Evolutionary conservation across 2,888 invertebrate species (phyloP).

Genomic region (Plemyria rubiginata): DNA sequence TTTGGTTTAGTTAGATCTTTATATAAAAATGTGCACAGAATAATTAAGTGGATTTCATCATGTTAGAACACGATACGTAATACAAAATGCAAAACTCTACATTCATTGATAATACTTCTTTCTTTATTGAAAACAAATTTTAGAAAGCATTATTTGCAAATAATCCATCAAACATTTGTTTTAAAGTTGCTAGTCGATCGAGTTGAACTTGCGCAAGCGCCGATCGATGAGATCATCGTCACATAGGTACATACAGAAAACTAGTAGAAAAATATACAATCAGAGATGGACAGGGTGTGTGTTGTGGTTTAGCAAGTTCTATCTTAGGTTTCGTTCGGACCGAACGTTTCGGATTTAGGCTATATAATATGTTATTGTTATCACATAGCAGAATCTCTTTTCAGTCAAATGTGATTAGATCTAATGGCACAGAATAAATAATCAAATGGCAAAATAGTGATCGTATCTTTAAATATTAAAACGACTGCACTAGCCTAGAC

Average conservation of each 20-base stretch:
- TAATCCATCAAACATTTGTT: background rate
- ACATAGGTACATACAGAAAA: constrained; percentile 11
- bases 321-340: too few species aligned
- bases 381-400: too few species aligned
- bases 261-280: constrained; percentile 25
- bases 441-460: background rate
- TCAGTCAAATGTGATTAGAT: background rate
- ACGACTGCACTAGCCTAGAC: background rate
- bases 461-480: background rate
- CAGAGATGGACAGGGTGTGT: too few species aligned
- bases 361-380: too few species aligned
- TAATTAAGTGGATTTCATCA: background rate
- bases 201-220: constrained; percentile 38
- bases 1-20: constrained; percentile 11
- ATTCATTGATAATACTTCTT: too few species aligned
- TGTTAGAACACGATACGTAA: too few species aligned
- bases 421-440: background rate
- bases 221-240: constrained; percentile 30
- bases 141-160: background rate
- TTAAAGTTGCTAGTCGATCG: constrained; percentile 18
- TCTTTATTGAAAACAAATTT: too few species aligned
- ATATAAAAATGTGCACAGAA: constrained; percentile 17
- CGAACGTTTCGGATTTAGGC: too few species aligned
- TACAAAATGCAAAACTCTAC: too few species aligned
- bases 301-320: too few species aligned